phyloP scores from a whole-genome alignment of 1,140 invertebrate genomes.

The Rhagoletis pomonella region DNA sequence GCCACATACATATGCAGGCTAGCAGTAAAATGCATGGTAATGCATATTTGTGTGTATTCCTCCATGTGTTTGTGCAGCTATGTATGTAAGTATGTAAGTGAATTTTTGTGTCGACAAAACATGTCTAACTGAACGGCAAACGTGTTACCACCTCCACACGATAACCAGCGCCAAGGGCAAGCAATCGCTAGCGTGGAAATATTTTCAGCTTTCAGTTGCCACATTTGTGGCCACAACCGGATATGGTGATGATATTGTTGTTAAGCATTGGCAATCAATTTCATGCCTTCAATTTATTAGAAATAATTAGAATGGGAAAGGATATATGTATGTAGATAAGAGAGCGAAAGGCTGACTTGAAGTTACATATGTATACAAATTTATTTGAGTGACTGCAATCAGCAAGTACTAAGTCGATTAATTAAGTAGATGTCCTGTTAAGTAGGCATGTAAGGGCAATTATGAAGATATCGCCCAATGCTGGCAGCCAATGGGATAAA shows the following conservation, averaged over 20 bases:
- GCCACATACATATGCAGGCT: not conserved
- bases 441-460: too few species aligned
- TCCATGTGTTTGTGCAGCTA: not conserved
- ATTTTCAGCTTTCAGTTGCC: not conserved
- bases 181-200: not conserved
- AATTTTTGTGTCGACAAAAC: not conserved
- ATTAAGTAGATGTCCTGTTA: too few species aligned
- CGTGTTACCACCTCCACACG: not conserved
- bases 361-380: not conserved
- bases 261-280: not conserved
- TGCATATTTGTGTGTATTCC: not conserved
- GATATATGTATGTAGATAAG: not conserved
- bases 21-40: not conserved
- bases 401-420: too few species aligned
- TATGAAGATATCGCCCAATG: too few species aligned
- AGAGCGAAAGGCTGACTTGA: not conserved
- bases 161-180: too few species aligned
- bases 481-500: too few species aligned
- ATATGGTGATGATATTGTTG: not conserved
- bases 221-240: slow-evolving; percentile 27
- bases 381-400: too few species aligned
- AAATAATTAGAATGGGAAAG: not conserved
- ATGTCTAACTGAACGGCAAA: not conserved
- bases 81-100: not conserved
- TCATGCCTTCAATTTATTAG: slow-evolving; percentile 24